Base-by-base conservation (phyloP, 64 coral and sea anemone genomes). In the Pocillopora verrucosa region DNA sequence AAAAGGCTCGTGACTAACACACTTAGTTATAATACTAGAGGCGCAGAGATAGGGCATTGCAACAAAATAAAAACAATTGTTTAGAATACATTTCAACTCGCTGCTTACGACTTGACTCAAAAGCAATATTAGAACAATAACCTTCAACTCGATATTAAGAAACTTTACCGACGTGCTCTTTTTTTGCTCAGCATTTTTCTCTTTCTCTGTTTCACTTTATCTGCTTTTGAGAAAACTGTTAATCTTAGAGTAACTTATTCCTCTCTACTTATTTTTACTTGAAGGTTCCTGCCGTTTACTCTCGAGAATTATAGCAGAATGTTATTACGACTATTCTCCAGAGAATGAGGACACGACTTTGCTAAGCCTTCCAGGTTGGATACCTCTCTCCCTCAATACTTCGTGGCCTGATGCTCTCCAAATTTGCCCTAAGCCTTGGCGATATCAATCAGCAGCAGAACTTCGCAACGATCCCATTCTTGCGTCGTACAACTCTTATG, bases 341-440 rank as follows among this genome's bases (percentile, higher is more conserved):
- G 2, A 38, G 3, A 51, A 64, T 1, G 89, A 74, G 60, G 93
- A 94, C 65, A 80, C 77, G 14, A 80, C 76, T 10, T 2, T 65
- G 26, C 45, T 59, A 2, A 67, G 58, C 75, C 76, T 80, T 3
- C 89, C 93, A 16, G 88, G 85, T 0, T 94, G 93, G 93, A 62
- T n/a, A 13, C 70, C 76, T 63, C 34, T 91, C 36, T 16, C 83
- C 38, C 22, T 16, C 26, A 88, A 80, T 26, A 17, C 75, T 16
- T 75, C 80, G 17, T 87, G 73, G 69, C 34, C 57, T 16, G 61
- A 91, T 11, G 15, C 79, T n/a, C 58, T 88, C 1, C 2, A 11
- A 61, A 76, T 88, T 14, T 94, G 93, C 22, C 93, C 93, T 4
- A 87, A 88, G 13, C 93, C 93, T 17, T 94, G 93, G 93, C 93